phyloP scores from a whole-genome alignment of 2,888 invertebrate genomes.

The Trachelus troglodyta region DNA sequence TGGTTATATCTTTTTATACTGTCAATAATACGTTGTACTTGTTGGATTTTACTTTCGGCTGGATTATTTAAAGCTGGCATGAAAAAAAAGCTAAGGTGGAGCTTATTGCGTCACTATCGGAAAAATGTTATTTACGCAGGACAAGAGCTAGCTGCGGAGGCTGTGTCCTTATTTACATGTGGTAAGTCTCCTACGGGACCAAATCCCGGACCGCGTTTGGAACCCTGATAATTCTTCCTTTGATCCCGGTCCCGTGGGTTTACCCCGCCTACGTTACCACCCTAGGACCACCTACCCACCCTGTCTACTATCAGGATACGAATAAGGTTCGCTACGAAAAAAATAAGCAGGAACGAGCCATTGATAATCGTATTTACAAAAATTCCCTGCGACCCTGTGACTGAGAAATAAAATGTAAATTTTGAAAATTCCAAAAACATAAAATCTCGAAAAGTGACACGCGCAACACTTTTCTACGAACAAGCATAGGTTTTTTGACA shows the following conservation, averaged over 20 bases:
- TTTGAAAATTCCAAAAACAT: neutral
- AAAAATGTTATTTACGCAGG: slow-evolving; percentile 66
- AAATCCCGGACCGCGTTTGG: slow-evolving; percentile 64
- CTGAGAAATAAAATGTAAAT: neutral
- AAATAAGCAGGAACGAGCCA: slow-evolving; percentile 28
- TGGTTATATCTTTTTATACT: no score
- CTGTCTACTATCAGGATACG: slow-evolving; percentile 34
- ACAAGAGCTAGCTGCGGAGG: slow-evolving; percentile 50
- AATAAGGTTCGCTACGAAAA: slow-evolving; percentile 43
- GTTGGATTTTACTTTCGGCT: neutral
- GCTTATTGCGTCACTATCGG: slow-evolving; percentile 57
- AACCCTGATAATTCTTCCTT: slow-evolving; percentile 67
- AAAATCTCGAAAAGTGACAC: neutral
- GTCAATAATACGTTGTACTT: neutral
- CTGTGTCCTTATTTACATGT: slow-evolving; percentile 66
- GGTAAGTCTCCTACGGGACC: slow-evolving; percentile 67
- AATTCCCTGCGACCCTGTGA: neutral
- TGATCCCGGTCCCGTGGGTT: slow-evolving; percentile 64
- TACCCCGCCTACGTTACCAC: slow-evolving; percentile 33
- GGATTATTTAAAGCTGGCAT: neutral
- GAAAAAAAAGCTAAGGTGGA: slow-evolving; percentile 12
- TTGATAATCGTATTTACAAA: neutral
- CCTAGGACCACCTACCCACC: slow-evolving; percentile 25
- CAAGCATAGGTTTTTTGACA: fast-evolving
- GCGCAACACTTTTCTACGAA: neutral